phyloP scores from a whole-genome alignment of 2,888 invertebrate species.

The Pseudococcus viburni region DNA sequence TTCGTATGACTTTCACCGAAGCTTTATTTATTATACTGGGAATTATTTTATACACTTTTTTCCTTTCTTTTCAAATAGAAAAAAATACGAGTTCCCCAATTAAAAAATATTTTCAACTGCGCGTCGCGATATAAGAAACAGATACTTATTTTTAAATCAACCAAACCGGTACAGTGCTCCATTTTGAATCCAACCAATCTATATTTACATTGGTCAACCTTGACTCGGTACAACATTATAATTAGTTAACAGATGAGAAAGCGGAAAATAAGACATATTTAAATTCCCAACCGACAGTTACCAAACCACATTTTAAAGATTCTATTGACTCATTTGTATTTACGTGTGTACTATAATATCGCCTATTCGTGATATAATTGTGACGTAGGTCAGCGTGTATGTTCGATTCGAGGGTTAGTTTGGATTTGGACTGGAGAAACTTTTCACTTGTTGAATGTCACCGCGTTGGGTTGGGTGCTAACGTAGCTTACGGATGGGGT shows the following conservation, averaged over 20 bases:
- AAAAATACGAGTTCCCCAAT: slow-evolving; percentile 3
- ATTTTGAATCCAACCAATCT: slow-evolving; percentile 38
- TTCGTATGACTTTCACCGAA: neutral
- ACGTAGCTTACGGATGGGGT: neutral
- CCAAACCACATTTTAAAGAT: slow-evolving; percentile 63
- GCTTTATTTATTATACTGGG: neutral
- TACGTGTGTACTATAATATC: slow-evolving; percentile 14
- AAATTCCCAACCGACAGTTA: slow-evolving; percentile 48
- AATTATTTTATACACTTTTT: neutral
- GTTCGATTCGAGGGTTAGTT: slow-evolving; percentile 38
- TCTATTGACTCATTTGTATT: slow-evolving; percentile 58
- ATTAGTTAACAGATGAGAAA: slow-evolving; percentile 63
- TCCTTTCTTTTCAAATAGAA: slow-evolving; percentile 1
- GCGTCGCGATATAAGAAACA: neutral
- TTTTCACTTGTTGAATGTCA: slow-evolving; percentile 49
- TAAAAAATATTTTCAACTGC: slow-evolving; percentile 21
- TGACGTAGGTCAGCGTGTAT: slow-evolving; percentile 38
- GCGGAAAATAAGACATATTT: slow-evolving; percentile 48
- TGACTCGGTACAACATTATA: slow-evolving; percentile 52
- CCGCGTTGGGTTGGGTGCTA: neutral
- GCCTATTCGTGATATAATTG: slow-evolving; percentile 59
- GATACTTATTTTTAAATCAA: slow-evolving; percentile 42
- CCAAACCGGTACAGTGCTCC: slow-evolving; percentile 56
- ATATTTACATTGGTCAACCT: slow-evolving; percentile 61
- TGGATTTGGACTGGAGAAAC: neutral